A percentile compares a stretch with the other conserved stretches of the same genome.
Evolutionary conservation across 2,797 vertebrate species (phyloP).

Genomic region (Nasua narica): DNA sequence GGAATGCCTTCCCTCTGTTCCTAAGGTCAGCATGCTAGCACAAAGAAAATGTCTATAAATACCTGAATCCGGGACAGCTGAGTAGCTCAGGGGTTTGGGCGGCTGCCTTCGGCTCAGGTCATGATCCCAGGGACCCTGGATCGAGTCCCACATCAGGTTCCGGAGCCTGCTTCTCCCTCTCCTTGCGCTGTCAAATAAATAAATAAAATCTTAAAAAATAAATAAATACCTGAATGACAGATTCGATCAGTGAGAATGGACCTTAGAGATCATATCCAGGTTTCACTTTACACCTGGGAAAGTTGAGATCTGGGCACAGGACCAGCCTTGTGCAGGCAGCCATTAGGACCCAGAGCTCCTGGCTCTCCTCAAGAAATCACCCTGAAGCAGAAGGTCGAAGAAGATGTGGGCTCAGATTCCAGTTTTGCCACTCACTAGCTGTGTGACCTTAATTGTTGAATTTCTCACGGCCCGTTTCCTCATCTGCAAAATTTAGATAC

Average conservation of each 20-base stretch:
- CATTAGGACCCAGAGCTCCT: not conserved
- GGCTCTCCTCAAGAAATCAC: no score
- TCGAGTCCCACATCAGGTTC: no score
- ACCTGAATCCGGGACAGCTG: not conserved
- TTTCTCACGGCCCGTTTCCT: not conserved
- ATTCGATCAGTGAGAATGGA: not conserved
- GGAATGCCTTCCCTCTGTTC: not conserved
- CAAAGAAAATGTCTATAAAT: not conserved
- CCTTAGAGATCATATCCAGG: not conserved
- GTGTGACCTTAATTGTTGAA: not conserved
- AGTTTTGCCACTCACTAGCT: not conserved
- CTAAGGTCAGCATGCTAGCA: not conserved
- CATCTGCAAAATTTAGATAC: not conserved
- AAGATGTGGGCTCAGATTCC: not conserved
- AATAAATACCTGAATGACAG: no score
- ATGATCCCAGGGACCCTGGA: no score
- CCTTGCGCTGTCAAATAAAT: no score
- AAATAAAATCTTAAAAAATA: no score
- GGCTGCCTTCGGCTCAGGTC: no score
- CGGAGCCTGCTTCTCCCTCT: no score
- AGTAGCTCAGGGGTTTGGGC: no score
- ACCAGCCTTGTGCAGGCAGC: not conserved
- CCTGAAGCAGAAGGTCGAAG: not conserved
- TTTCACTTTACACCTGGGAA: not conserved
- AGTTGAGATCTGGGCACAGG: not conserved